Conservation (phyloP, 2,797 vertebrate species). For the Poeciliopsis presidionis region DNA sequence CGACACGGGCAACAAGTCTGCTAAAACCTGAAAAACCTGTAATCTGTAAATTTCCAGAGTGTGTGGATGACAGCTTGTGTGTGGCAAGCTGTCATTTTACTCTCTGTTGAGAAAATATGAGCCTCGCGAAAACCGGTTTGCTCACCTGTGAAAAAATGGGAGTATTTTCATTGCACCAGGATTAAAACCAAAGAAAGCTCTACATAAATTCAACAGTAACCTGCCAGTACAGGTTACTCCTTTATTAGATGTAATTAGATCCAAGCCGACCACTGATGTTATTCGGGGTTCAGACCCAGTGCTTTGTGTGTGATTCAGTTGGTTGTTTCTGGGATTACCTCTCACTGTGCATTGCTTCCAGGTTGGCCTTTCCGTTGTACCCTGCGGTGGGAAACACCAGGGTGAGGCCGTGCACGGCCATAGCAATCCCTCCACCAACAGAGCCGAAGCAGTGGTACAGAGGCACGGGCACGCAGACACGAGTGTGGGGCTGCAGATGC, state of each 20-base stretch:
- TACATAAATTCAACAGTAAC: not conserved
- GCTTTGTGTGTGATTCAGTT: not conserved
- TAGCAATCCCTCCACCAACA: constrained; percentile 84
- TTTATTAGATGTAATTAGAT: not conserved
- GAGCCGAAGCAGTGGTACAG: constrained; percentile 94
- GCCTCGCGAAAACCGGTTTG: not conserved
- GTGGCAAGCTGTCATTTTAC: not conserved
- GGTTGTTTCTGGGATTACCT: constrained; percentile 76
- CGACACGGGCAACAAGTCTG: not conserved
- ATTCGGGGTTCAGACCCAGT: not conserved
- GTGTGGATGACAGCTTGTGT: not conserved
- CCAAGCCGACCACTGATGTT: not conserved
- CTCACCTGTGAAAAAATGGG: too few relatives aligned
- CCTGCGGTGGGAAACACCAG: constrained; percentile 82
- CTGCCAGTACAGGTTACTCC: not conserved
- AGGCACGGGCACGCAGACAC: constrained; percentile 83
- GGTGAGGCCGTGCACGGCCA: constrained; percentile 82
- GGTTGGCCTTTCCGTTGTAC: constrained; percentile 82
- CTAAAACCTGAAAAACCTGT: not conserved
- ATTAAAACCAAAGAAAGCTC: not conserved
- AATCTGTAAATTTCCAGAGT: not conserved
- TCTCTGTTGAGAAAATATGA: not conserved
- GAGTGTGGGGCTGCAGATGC: constrained; percentile 62
- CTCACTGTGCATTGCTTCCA: constrained; percentile 85
- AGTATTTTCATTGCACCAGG: not conserved